These are phyloP conservation scores for Drosophila dives DNA, from an alignment of 2,888 invertebrate genomes.

Conservation along the genomic window DNA sequence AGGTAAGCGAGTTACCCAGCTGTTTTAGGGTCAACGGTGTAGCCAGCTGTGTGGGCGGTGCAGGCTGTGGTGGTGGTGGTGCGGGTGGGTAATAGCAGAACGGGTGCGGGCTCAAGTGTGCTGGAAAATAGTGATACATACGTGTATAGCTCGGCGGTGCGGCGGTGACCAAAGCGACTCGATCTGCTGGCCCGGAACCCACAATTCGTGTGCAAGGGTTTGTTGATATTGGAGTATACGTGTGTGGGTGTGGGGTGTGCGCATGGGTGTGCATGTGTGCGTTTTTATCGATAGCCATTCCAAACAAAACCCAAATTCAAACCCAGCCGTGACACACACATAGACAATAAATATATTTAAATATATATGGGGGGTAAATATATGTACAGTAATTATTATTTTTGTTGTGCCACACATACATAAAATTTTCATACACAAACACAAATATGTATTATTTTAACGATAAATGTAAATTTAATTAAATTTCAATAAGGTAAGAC, in stretches of 20 bases:
- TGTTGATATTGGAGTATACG: conserved; percentile 29
- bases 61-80: conserved; percentile 82
- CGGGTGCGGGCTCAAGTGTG: conserved; percentile 86
- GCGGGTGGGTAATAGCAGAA: conserved; percentile 85
- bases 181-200: conserved; percentile 85
- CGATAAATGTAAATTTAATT: conserved; percentile 69
- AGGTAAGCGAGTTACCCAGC: conserved; percentile 81
- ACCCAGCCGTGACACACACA: conserved; percentile 65
- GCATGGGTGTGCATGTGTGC: conserved; percentile 25
- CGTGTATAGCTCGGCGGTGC: conserved; percentile 88
- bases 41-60: conserved; percentile 79
- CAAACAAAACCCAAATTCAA: conserved; percentile 63
- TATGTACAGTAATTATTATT: conserved; percentile 66
- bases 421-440: conserved; percentile 14
- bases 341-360: conserved; percentile 28
- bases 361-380: conserved; percentile 48
- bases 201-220: conserved; percentile 32
- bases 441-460: conserved; percentile 25
- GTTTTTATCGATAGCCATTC: conserved; percentile 50
- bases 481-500: conserved; percentile 64
- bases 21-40: conserved; percentile 84
- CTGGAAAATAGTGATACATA: conserved; percentile 87
- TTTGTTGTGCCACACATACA: conserved; percentile 40
- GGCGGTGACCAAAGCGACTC: conserved; percentile 87
- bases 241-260: conserved; percentile 33